phyloP scores from a whole-genome alignment of 2,888 invertebrate genomes.

The Embidobia sp. region DNA sequence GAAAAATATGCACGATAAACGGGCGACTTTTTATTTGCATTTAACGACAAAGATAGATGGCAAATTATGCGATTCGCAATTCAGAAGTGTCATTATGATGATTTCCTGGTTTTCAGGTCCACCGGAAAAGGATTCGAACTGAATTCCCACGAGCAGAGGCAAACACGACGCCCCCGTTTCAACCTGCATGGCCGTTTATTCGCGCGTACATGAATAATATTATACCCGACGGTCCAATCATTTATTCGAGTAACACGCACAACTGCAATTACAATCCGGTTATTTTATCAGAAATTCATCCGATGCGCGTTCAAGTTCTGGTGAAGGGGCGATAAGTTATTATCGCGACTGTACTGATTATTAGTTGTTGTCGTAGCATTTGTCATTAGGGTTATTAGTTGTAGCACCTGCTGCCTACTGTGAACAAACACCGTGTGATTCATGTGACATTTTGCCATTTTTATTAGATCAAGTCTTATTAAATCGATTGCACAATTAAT shows the following conservation, averaged over 20 bases:
- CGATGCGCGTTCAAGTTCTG: constrained; percentile 62
- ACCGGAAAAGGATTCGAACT: constrained; percentile 58
- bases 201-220: constrained; percentile 60
- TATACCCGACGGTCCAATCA: constrained; percentile 56
- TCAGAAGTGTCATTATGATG: constrained; percentile 34
- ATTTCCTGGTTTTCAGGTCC: constrained; percentile 45
- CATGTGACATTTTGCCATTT: constrained; percentile 53
- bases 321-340: constrained; percentile 64
- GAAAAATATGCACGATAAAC: too few relatives aligned
- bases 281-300: constrained; percentile 79
- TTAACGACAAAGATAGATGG: not conserved
- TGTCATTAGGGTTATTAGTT: constrained; percentile 64
- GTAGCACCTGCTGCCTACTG: constrained; percentile 55
- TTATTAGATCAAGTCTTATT: constrained; percentile 53
- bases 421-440: constrained; percentile 53
- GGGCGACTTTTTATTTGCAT: not conserved
- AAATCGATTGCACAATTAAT: constrained; percentile 43
- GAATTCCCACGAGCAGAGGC: constrained; percentile 66
- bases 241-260: constrained; percentile 76
- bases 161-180: constrained; percentile 49
- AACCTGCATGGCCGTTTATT: constrained; percentile 45
- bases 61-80: constrained; percentile 30
- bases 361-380: constrained; percentile 58
- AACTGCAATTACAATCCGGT: constrained; percentile 80
- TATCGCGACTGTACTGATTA: constrained; percentile 69